Evolutionary conservation across 2,888 invertebrate genomes (phyloP).

Genomic region (Netelia fuscicornis): DNA sequence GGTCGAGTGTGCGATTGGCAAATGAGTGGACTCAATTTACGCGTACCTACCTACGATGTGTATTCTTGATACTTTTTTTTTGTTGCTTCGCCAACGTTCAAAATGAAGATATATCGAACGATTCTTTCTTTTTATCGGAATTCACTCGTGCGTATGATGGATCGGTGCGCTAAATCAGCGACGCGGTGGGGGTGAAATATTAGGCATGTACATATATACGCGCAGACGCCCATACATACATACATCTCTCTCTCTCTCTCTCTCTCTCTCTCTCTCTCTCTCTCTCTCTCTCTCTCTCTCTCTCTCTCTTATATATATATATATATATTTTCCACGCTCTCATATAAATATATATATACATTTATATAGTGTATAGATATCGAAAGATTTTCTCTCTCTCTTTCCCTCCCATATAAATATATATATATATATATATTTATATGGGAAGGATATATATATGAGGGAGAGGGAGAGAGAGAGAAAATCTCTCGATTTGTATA

Average conservation of each 20-base stretch:
- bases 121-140: conserved; percentile 55
- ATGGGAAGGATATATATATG: background rate
- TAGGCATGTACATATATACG: background rate
- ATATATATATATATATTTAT: too few species aligned
- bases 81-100: conserved; percentile 14
- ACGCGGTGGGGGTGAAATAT: conserved; percentile 9
- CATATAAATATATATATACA: background rate
- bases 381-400: too few species aligned
- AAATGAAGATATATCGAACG: conserved; percentile 57
- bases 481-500: too few species aligned
- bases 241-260: too few species aligned
- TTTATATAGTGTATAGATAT: background rate
- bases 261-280: too few species aligned
- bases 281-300: too few species aligned
- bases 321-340: background rate
- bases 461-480: too few species aligned
- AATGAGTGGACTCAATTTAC: conserved; percentile 36
- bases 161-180: conserved; percentile 65
- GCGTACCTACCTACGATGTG: background rate
- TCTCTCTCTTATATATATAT: background rate
- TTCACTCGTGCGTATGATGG: conserved; percentile 63
- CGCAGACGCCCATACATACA: background rate
- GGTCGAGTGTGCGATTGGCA: background rate
- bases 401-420: background rate
- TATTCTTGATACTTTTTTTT: conserved; percentile 18